Base-by-base conservation (phyloP, 2,888 invertebrate species). In the Sipha maydis region DNA sequence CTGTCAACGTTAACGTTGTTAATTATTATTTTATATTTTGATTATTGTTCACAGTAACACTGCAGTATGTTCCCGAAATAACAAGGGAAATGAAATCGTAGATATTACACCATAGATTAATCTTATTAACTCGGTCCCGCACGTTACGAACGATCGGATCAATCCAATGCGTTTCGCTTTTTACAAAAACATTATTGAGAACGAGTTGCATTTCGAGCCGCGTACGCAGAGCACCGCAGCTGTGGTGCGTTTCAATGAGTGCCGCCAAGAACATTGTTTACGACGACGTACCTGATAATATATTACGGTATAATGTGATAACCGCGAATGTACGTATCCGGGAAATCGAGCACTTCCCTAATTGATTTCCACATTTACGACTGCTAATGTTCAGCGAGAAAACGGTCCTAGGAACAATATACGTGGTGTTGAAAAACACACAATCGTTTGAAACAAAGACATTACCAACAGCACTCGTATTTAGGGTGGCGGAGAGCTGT, bases 1-100 rank as follows among this genome's bases (percentile, higher is more conserved):
- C 83, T 28, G 83, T 75, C 83, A 28, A 56, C 56, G 11, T 54
- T 25, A 54, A 38, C 34, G 54, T 83, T 75, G 56, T 83, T 83
- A 83, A 84, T 84, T 84, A 84, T 61, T 75, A 61, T 84, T 84
- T 84, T 21, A 38, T 75, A 56, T 56, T 38, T 69, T 28, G 69
- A 9, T 48, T 56, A 73, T 73, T 71, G 34, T 48, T 67, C 41
- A 67, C 11, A 28, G 28, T n/a, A 19, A 41, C 41, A 80, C 7
- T 34, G 8, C 7, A 31, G 3, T 67, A 17, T 67, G 38, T 80
- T 38, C 28, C 8, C n/a, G 2, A 34, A 54, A 80, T 80, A 56
- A 25, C 69, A 48, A n/a, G 21, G 69, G 14, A 48, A 69, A 61
- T 5, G 21, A 71, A 48, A 82, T 31, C 69, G 21, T 73, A 48